Percentiles rank a stretch among this genome's conserved stretches.
Evolutionary conservation across 2,113 vertebrate species (phyloP).

Genomic region (Anthoscopus minutus): DNA sequence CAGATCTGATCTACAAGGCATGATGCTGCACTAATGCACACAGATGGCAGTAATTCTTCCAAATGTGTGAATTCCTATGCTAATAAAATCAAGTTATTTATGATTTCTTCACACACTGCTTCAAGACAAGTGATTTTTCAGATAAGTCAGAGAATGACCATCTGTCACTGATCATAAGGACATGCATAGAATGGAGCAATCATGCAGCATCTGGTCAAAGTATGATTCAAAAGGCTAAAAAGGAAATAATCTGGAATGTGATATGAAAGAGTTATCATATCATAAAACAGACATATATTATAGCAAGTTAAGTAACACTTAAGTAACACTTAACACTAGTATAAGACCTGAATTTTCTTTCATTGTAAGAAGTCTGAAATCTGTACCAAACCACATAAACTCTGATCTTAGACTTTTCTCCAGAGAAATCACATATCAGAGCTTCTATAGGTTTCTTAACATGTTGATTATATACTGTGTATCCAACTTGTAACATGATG

Average conservation of each 20-base stretch:
- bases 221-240: neutral
- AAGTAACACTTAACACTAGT: neutral
- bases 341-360: neutral
- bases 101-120: neutral
- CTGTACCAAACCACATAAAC: neutral
- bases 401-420: neutral
- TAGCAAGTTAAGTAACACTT: neutral
- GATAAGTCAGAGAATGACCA: neutral
- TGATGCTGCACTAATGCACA: neutral
- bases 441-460: neutral
- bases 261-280: neutral
- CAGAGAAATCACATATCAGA: neutral
- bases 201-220: neutral
- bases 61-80: neutral
- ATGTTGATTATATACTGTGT: neutral
- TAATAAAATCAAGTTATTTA: conserved; percentile 15
- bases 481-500: neutral
- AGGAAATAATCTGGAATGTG: neutral
- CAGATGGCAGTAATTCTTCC: conserved; percentile 1
- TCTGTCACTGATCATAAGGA: neutral
- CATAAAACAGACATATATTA: neutral
- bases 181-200: neutral
- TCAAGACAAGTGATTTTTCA: neutral
- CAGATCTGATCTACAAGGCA: neutral
- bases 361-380: neutral